Evolutionary conservation across 2,888 invertebrate genomes (phyloP).

Genomic region (Cenopis cana): DNA sequence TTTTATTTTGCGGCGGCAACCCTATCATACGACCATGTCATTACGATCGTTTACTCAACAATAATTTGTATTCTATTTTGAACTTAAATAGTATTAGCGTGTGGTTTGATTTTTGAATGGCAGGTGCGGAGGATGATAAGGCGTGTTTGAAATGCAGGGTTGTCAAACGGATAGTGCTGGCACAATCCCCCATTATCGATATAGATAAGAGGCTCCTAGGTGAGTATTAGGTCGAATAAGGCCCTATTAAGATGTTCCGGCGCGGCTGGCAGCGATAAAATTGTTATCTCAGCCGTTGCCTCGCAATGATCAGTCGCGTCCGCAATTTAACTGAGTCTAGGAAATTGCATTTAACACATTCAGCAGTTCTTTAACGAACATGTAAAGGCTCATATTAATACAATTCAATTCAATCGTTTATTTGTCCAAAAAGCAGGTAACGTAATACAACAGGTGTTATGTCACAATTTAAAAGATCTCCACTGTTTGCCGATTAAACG

Average conservation of each 20-base stretch:
- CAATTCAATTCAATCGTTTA: too few relatives aligned
- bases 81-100: neutral
- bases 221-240: slow-evolving; percentile 68
- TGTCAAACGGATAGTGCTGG: slow-evolving; percentile 61
- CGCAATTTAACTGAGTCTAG: slow-evolving; percentile 4
- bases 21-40: slow-evolving; percentile 61
- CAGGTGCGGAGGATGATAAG: slow-evolving; percentile 12
- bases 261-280: slow-evolving; percentile 50
- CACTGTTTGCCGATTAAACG: too few relatives aligned
- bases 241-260: slow-evolving; percentile 72
- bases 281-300: slow-evolving; percentile 22
- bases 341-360: slow-evolving; percentile 5
- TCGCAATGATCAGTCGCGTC: slow-evolving; percentile 17
- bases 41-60: slow-evolving; percentile 36
- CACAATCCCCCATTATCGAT: slow-evolving; percentile 73
- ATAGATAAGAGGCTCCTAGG: slow-evolving; percentile 67
- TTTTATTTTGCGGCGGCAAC: slow-evolving; percentile 65
- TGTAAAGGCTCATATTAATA: too few relatives aligned
- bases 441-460: too few relatives aligned
- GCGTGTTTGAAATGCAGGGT: slow-evolving; percentile 45
- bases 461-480: too few relatives aligned
- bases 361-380: too few relatives aligned
- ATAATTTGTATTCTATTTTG: slow-evolving; percentile 34
- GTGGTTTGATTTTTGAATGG: slow-evolving; percentile 47
- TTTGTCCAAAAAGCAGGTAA: too few relatives aligned